phyloP scores from a whole-genome alignment of 2,888 invertebrate genomes.

The Oscheius sp. region DNA sequence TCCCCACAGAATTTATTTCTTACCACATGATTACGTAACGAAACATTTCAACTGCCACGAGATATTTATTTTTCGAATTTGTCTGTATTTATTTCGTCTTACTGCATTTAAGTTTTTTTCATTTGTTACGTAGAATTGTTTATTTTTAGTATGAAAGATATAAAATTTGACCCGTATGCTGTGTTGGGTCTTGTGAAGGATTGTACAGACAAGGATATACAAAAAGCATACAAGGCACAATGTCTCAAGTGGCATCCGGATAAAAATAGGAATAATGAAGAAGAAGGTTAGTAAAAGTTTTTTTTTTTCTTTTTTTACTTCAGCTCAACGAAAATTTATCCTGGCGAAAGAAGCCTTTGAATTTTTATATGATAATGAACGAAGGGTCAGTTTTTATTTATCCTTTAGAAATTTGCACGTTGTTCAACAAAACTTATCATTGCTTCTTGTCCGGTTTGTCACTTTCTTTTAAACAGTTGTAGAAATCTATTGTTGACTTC shows the following conservation, averaged over 20 bases:
- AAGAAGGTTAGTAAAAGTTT: conserved; percentile 37
- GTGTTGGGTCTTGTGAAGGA: conserved; percentile 46
- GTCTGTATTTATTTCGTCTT: no score
- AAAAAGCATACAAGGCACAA: conserved; percentile 52
- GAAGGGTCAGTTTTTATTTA: conserved; percentile 32
- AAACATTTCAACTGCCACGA: no score
- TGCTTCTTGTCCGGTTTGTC: no score
- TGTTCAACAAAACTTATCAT: no score
- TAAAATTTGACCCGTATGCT: conserved; percentile 45
- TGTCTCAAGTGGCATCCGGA: conserved; percentile 62
- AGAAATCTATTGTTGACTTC: no score
- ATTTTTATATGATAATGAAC: conserved; percentile 50
- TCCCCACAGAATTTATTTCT: no score
- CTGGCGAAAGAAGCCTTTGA: conserved; percentile 55
- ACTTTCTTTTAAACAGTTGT: no score
- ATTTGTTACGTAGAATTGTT: no score
- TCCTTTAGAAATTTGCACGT: background rate
- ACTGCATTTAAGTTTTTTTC: no score
- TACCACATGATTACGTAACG: no score
- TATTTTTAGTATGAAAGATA: background rate
- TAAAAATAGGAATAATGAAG: conserved; percentile 53
- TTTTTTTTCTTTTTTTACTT: conserved; percentile 1
- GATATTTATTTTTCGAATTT: no score
- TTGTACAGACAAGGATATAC: conserved; percentile 52
- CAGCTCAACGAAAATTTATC: conserved; percentile 44